Evolutionary conservation across 2,113 vertebrate genomes (phyloP).

Genomic region (Alouatta palliata): DNA sequence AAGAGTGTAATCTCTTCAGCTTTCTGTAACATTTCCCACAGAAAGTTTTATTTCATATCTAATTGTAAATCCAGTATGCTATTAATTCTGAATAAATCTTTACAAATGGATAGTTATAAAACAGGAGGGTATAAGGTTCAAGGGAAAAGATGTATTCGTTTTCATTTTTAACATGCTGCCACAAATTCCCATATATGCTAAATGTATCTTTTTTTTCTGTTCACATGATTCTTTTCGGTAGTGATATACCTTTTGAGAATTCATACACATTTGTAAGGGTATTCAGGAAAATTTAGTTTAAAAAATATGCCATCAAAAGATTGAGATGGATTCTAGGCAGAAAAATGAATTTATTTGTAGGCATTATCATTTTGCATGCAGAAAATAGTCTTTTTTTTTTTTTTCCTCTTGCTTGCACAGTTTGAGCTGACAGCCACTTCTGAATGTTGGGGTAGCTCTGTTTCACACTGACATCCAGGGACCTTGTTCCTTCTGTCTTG

Average conservation of each 20-base stretch:
- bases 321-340: constrained; percentile 26
- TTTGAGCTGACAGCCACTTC: neutral
- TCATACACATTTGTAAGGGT: constrained; percentile 36
- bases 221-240: constrained; percentile 54
- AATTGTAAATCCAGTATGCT: constrained; percentile 68
- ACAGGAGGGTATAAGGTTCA: constrained; percentile 51
- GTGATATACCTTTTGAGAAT: constrained; percentile 48
- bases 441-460: neutral
- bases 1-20: neutral
- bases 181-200: constrained; percentile 27
- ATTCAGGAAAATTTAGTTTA: constrained; percentile 25
- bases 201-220: neutral
- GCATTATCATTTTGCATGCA: neutral
- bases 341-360: neutral
- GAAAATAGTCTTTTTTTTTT: neutral
- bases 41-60: constrained; percentile 56
- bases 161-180: constrained; percentile 47
- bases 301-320: constrained; percentile 38
- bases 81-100: constrained; percentile 69
- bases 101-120: constrained; percentile 59
- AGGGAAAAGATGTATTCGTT: constrained; percentile 56
- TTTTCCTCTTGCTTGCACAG: neutral
- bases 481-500: neutral
- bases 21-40: constrained; percentile 21
- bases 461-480: neutral